Conservation (phyloP, 1,140 invertebrate species). For the Antheraea mylitta region DNA sequence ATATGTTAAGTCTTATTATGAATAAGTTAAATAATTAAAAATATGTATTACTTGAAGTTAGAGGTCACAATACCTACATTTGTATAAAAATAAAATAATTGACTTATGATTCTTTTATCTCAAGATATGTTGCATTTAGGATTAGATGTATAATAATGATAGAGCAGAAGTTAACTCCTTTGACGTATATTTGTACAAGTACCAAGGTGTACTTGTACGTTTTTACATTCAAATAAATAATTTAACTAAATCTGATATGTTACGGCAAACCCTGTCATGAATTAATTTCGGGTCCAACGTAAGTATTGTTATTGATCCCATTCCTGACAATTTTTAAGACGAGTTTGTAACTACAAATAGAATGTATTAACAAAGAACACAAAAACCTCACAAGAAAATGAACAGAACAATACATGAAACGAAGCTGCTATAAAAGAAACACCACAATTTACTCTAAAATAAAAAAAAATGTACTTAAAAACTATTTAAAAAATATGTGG, state of each 20-base stretch:
- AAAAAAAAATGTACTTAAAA: conserved; percentile 20
- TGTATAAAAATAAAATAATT: neutral
- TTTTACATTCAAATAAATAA: conserved; percentile 24
- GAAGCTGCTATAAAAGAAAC: neutral
- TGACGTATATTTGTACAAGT: neutral
- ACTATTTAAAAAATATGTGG: conserved; percentile 31
- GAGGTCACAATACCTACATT: neutral
- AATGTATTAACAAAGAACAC: too few relatives aligned
- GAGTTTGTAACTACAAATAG: too few relatives aligned
- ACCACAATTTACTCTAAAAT: conserved; percentile 16
- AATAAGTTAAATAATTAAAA: too few relatives aligned
- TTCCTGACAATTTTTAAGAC: conserved; percentile 17
- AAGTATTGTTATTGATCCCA: conserved; percentile 54
- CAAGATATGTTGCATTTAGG: neutral
- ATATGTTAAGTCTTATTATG: too few relatives aligned
- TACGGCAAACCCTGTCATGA: conserved; percentile 56
- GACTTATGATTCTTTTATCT: neutral
- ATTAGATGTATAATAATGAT: neutral
- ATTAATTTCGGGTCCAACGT: conserved; percentile 42
- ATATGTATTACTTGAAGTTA: neutral
- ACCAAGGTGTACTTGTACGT: neutral
- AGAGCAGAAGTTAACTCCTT: neutral
- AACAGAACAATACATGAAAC: neutral
- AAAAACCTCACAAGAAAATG: too few relatives aligned
- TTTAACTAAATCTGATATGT: conserved; percentile 58